Base-by-base conservation (phyloP, 2,113 vertebrate species). In the Cololabis saira region DNA sequence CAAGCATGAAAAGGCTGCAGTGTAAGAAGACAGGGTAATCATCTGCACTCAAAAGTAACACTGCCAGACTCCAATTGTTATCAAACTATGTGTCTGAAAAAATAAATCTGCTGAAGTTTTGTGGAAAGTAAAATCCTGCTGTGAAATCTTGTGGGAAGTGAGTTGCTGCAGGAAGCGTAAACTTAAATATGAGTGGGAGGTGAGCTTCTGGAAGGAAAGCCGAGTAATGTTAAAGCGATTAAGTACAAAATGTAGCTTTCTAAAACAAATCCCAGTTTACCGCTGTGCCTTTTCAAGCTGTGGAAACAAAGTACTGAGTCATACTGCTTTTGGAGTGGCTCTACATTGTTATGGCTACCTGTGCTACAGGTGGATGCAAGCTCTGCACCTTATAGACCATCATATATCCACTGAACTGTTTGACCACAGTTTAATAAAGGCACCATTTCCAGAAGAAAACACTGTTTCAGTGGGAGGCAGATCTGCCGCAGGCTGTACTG, bases 21-120 rank as follows among this genome's bases (percentile, higher is more conserved):
- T 45, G 22, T 27, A 12, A 60, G 7, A 22, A 22, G 7, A 47
- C 8, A n/a, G n/a, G n/a, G n/a, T n/a, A n/a, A n/a, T n/a, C n/a
- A n/a, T n/a, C n/a, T n/a, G n/a, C n/a, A n/a, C n/a, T n/a, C n/a
- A n/a, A n/a, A n/a, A n/a, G n/a, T 17, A 10, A 30, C n/a, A 2
- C 5, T 30, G 42, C 21, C 57, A 60, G 57, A 21, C 42, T 60
- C 22, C 6, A 14, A 44, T 44, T 60, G 41, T 33, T 47, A 30
- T 45, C 17, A 47, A 13, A 47, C 21, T 30, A 48, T 14, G 44
- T 30, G 5, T 8, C n/a, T 47, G 45, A 47, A 47, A 47, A 17
- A 7, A 47, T 7, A 47, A 47, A n/a, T 47, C n/a, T n/a, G 45
- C 45, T 47, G 45, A 18, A 11, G 45, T 17, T 47, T 47, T 18